Evolutionary conservation across 1,140 invertebrate species (phyloP).

Genomic region (Brachionus calyciflorus): DNA sequence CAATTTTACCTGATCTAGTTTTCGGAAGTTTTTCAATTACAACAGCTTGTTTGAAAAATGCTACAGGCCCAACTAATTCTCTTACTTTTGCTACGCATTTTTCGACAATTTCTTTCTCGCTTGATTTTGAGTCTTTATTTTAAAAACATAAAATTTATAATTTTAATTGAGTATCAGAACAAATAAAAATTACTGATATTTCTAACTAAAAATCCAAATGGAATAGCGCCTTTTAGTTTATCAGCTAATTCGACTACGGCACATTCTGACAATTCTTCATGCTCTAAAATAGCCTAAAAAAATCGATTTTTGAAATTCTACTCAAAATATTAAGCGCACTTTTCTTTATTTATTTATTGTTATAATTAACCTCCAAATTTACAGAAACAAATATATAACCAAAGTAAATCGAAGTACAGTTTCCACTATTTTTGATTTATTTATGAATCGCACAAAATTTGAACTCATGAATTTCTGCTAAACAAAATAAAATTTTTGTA

Average conservation of each 20-base stretch:
- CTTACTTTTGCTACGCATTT: conserved; percentile 66
- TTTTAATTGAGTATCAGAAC: too few species aligned
- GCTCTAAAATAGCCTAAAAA: conserved; percentile 76
- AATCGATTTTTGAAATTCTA: too few species aligned
- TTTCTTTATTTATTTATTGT: too few species aligned
- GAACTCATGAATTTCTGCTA: too few species aligned
- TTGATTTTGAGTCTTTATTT: conserved; percentile 49
- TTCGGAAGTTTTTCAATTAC: conserved; percentile 75
- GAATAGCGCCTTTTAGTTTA: conserved; percentile 80
- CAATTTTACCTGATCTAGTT: conserved; percentile 74
- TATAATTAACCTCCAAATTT: too few species aligned
- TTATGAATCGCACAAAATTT: too few species aligned
- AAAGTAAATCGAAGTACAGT: too few species aligned
- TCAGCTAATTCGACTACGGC: conserved; percentile 85
- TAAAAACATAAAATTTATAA: conserved; percentile 3
- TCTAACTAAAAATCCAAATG: conserved; percentile 78
- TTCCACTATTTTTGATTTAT: too few species aligned
- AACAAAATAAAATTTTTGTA: too few species aligned
- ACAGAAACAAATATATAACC: too few species aligned
- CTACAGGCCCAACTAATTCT: conserved; percentile 80
- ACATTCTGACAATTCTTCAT: conserved; percentile 76
- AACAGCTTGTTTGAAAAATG: conserved; percentile 74
- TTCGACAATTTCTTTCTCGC: conserved; percentile 54
- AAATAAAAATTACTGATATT: conserved; percentile 57
- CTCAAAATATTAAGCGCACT: too few species aligned